Evolutionary conservation across 1,140 invertebrate species (phyloP).

Genomic region (Araneus ventricosus): DNA sequence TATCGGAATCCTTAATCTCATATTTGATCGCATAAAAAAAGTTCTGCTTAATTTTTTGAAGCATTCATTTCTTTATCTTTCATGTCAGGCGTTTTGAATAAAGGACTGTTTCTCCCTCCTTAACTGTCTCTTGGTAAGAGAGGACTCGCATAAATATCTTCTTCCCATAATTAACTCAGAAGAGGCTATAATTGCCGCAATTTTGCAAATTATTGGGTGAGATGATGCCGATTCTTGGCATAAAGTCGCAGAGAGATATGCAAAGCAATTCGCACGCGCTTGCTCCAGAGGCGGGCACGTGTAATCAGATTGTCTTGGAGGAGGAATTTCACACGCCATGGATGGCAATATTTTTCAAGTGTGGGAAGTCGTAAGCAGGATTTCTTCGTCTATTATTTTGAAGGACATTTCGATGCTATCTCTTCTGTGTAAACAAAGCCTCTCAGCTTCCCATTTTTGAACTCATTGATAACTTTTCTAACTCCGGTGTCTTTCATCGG

Average conservation of each 20-base stretch:
- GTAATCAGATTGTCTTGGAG: not conserved
- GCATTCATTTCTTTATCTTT: too few relatives aligned
- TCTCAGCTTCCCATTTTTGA: slow-evolving; percentile 14
- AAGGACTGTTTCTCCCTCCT: too few relatives aligned
- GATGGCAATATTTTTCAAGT: slow-evolving; percentile 21
- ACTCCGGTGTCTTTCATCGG: slow-evolving; percentile 14
- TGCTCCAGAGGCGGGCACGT: not conserved
- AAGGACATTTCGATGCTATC: slow-evolving; percentile 3
- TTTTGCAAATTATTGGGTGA: too few relatives aligned
- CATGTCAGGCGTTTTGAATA: too few relatives aligned
- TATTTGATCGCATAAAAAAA: too few relatives aligned
- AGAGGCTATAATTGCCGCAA: too few relatives aligned
- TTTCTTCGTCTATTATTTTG: slow-evolving; percentile 30
- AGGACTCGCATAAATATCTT: too few relatives aligned
- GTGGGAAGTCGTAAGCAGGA: not conserved
- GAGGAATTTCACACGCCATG: not conserved
- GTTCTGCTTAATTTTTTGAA: too few relatives aligned
- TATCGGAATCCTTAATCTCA: too few relatives aligned
- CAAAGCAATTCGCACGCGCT: not conserved
- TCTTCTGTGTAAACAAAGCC: slow-evolving; percentile 1
- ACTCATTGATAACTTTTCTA: slow-evolving; percentile 25
- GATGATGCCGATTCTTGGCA: too few relatives aligned
- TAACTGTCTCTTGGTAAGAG: too few relatives aligned
- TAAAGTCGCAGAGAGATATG: not conserved
- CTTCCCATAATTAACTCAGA: too few relatives aligned